Evolutionary conservation across 2,888 invertebrate genomes (phyloP).

Genomic region (Kryphioiulus occultus): DNA sequence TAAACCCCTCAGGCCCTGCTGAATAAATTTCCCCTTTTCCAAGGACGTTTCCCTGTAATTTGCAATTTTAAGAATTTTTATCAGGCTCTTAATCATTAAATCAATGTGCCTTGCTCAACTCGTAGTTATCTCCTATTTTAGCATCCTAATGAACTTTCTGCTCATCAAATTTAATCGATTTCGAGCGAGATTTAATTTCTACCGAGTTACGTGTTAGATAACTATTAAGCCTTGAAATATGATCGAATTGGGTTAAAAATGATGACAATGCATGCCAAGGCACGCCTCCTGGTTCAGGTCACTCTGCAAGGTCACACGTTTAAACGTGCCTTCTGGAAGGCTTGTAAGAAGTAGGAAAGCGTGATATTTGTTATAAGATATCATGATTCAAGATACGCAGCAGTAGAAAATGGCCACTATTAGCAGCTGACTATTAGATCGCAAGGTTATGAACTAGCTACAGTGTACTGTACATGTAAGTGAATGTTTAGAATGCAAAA

Average conservation of each 20-base stretch:
- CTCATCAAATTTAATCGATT: not conserved
- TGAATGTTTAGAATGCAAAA: too few species aligned
- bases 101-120: not conserved
- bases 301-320: not conserved
- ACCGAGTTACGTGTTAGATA: not conserved
- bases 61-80: not conserved
- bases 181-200: not conserved
- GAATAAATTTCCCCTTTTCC: not conserved
- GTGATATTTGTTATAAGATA: too few species aligned
- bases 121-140: not conserved
- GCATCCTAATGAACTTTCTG: not conserved
- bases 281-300: slow-evolving; percentile 7
- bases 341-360: not conserved
- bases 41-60: not conserved
- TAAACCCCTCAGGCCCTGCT: not conserved
- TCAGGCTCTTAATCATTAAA: not conserved
- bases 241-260: slow-evolving; percentile 20
- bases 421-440: too few species aligned
- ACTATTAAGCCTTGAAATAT: not conserved
- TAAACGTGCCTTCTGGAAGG: not conserved
- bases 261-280: not conserved
- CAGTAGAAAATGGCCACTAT: too few species aligned
- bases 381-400: too few species aligned
- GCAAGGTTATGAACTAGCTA: too few species aligned
- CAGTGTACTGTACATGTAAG: too few species aligned